These are phyloP conservation scores for Lithophane leautieri DNA, from an alignment of 2,888 invertebrate genomes.

Conservation along the genomic window DNA sequence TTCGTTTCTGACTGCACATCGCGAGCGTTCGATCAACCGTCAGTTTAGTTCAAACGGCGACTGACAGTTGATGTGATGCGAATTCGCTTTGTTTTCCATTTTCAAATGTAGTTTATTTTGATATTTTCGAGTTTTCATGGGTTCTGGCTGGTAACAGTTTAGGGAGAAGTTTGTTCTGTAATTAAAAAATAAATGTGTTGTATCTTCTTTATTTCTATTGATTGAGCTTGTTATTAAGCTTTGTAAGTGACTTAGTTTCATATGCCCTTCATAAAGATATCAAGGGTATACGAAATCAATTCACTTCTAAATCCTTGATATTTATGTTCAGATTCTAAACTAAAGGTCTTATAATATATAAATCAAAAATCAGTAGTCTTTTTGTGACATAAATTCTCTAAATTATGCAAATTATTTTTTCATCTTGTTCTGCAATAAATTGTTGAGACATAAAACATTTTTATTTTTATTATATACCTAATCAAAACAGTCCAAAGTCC, in stretches of 20 bases:
- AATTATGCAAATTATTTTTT: neutral
- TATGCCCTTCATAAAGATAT: neutral
- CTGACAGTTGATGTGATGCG: constrained; percentile 54
- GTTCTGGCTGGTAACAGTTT: constrained; percentile 3
- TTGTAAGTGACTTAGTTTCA: neutral
- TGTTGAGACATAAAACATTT: neutral
- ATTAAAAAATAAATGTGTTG: neutral
- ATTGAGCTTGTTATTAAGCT: neutral
- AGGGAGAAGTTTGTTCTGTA: neutral
- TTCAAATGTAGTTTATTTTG: constrained; percentile 39
- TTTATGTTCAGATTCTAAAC: neutral
- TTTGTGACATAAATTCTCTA: neutral
- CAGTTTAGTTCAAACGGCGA: constrained; percentile 46
- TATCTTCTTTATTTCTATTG: neutral
- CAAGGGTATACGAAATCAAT: neutral
- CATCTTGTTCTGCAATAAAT: neutral
- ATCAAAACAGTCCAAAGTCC: constrained; percentile 40
- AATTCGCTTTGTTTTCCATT: constrained; percentile 54
- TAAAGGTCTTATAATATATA: neutral
- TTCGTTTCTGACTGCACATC: constrained; percentile 27
- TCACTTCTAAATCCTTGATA: no score
- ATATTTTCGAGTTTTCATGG: constrained; percentile 11
- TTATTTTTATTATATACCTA: neutral
- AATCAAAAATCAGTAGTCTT: neutral
- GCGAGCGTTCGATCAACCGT: constrained; percentile 48